phyloP scores from a whole-genome alignment of 2,888 invertebrate genomes.

The Ectropis crepuscularia region DNA sequence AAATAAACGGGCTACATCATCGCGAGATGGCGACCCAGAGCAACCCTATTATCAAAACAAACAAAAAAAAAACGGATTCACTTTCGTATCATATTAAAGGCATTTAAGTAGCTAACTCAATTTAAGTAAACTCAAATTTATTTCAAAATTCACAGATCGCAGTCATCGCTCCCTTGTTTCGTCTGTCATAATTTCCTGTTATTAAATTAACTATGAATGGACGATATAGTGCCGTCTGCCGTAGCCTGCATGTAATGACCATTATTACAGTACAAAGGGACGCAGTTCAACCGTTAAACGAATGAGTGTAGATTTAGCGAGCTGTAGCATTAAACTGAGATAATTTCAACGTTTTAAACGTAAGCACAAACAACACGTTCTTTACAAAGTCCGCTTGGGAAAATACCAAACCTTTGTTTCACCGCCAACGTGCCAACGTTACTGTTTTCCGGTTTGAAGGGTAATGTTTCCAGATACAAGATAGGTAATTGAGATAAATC shows the following conservation, averaged over 20 bases:
- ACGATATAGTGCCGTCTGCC: slow-evolving; percentile 33
- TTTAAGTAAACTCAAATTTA: slow-evolving; percentile 14
- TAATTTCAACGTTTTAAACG: slow-evolving; percentile 18
- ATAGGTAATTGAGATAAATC: too few relatives aligned
- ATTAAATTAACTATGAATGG: slow-evolving; percentile 46
- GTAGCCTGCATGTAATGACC: slow-evolving; percentile 43
- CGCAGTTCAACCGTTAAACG: slow-evolving; percentile 52
- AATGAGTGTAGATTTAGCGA: slow-evolving; percentile 44
- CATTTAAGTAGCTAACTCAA: not conserved
- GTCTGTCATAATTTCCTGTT: slow-evolving; percentile 60
- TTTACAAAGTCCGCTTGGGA: too few relatives aligned
- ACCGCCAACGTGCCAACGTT: too few relatives aligned
- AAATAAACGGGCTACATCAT: too few relatives aligned
- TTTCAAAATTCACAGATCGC: slow-evolving; percentile 34
- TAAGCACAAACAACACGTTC: too few relatives aligned
- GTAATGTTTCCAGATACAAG: too few relatives aligned
- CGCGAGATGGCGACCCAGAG: too few relatives aligned
- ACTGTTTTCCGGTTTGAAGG: too few relatives aligned
- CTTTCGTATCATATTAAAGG: too few relatives aligned
- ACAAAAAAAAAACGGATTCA: too few relatives aligned
- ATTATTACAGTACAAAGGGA: slow-evolving; percentile 57
- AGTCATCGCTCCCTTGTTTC: slow-evolving; percentile 48
- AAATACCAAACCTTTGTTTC: too few relatives aligned
- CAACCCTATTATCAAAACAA: too few relatives aligned
- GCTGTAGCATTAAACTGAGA: slow-evolving; percentile 25